A percentile compares a stretch with the other conserved stretches of the same genome.
phyloP scores from a whole-genome alignment of 1,140 invertebrate species.

The Drosophila littoralis region DNA sequence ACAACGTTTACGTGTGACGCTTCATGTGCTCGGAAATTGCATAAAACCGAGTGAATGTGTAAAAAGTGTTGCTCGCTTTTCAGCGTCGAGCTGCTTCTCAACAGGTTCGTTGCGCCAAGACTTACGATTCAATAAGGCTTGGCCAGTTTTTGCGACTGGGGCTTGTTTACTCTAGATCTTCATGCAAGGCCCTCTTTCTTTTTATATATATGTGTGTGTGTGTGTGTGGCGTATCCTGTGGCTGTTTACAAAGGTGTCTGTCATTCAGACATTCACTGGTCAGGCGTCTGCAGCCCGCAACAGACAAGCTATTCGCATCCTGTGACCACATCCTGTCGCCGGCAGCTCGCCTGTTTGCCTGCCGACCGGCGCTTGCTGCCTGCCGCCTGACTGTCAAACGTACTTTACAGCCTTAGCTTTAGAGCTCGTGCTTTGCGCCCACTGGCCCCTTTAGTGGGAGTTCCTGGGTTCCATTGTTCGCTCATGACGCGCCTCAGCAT shows the following conservation, averaged over 20 bases:
- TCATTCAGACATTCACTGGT: constrained; percentile 59
- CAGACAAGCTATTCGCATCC: constrained; percentile 60
- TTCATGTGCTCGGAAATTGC: constrained; percentile 45
- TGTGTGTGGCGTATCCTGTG: constrained; percentile 23
- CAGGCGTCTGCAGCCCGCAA: constrained; percentile 63
- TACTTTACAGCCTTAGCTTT: constrained; percentile 48
- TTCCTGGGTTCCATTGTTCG: constrained; percentile 41
- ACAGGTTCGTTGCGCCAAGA: constrained; percentile 49
- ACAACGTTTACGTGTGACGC: constrained; percentile 42
- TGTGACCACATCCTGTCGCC: constrained; percentile 77
- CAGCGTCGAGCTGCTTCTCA: constrained; percentile 31
- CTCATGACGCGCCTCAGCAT: constrained; percentile 42
- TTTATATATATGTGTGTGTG: background rate
- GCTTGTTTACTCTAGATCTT: constrained; percentile 58
- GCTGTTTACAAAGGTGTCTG: constrained; percentile 76
- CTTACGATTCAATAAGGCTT: constrained; percentile 7
- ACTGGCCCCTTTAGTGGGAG: background rate
- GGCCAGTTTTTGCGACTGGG: constrained; percentile 56
- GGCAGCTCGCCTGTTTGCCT: constrained; percentile 41
- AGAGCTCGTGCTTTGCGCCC: background rate
- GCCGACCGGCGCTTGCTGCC: background rate
- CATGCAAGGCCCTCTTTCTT: constrained; percentile 1
- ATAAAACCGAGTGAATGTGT: constrained; percentile 41
- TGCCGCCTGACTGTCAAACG: constrained; percentile 29
- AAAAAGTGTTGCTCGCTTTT: constrained; percentile 72